phyloP scores from a whole-genome alignment of 1,140 invertebrate genomes.

The Wasmannia auropunctata region DNA sequence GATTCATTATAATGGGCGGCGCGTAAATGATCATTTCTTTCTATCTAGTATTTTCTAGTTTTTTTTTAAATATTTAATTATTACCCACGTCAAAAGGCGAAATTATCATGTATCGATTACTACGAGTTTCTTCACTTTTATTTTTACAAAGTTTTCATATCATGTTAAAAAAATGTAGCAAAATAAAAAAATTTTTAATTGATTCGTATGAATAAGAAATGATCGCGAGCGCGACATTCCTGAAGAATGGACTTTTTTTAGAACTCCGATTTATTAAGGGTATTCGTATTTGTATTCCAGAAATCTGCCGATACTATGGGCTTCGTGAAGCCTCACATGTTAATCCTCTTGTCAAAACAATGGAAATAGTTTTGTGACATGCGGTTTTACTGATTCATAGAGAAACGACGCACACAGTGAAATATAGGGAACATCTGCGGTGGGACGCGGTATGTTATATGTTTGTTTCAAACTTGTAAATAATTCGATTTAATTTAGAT shows the following conservation, averaged over 20 bases:
- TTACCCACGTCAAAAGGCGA: not conserved
- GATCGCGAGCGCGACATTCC: not conserved
- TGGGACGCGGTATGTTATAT: not conserved
- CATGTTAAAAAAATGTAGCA: too few relatives aligned
- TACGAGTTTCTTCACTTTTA: not conserved
- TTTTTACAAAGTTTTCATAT: not conserved
- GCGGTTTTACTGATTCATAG: not conserved
- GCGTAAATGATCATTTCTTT: not conserved
- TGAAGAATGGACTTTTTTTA: not conserved
- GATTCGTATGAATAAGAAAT: constrained; percentile 58
- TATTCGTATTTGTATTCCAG: not conserved
- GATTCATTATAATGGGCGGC: not conserved
- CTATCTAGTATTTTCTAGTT: not conserved
- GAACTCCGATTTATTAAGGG: not conserved
- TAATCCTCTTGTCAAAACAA: constrained; percentile 61
- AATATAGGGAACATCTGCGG: not conserved
- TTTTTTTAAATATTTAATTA: not conserved
- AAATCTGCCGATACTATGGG: constrained; percentile 48
- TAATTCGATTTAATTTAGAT: not conserved
- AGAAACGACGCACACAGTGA: not conserved
- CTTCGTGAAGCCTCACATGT: constrained; percentile 61
- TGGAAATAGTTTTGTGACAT: constrained; percentile 52
- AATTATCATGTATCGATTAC: not conserved
- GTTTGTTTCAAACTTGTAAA: not conserved
- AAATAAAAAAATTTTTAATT: not conserved